phyloP scores from a whole-genome alignment of 2,113 vertebrate species.

The Leptodactylus fuscus region DNA sequence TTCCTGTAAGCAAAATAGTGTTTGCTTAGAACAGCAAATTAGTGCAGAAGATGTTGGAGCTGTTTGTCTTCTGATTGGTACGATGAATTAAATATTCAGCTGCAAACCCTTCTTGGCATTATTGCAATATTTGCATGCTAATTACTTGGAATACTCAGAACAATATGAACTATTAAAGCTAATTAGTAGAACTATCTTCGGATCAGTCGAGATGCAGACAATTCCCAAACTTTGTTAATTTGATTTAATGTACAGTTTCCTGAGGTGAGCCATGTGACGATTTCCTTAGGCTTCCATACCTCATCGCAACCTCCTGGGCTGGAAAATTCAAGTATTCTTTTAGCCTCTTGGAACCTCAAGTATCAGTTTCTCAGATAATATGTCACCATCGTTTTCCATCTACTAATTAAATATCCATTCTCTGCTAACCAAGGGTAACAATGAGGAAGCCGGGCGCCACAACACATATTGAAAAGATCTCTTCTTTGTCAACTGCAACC shows the following conservation, averaged over 20 bases:
- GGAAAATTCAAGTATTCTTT: not conserved
- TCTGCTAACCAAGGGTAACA: not conserved
- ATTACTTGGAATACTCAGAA: conserved; percentile 35
- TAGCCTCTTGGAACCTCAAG: not conserved
- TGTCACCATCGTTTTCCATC: not conserved
- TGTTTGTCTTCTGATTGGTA: conserved; percentile 19
- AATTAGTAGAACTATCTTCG: not conserved
- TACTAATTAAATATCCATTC: not conserved
- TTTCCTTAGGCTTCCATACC: not conserved
- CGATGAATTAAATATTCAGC: conserved; percentile 17
- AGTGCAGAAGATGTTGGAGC: conserved; percentile 9
- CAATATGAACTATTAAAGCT: conserved; percentile 46
- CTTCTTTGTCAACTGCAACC: not conserved
- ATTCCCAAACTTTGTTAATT: conserved; percentile 24
- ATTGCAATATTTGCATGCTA: conserved; percentile 43
- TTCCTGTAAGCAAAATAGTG: conserved; percentile 16
- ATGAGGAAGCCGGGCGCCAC: not conserved
- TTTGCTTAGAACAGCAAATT: conserved; percentile 41
- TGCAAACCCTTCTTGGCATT: conserved; percentile 22
- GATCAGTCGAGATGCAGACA: not conserved
- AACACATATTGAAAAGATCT: not conserved
- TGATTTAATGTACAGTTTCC: conserved; percentile 17
- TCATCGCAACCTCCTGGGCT: not conserved
- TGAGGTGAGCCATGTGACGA: not conserved
- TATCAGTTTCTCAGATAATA: not conserved